Base-by-base conservation (phyloP, 2,888 invertebrate species). In the Andrena fulva region DNA sequence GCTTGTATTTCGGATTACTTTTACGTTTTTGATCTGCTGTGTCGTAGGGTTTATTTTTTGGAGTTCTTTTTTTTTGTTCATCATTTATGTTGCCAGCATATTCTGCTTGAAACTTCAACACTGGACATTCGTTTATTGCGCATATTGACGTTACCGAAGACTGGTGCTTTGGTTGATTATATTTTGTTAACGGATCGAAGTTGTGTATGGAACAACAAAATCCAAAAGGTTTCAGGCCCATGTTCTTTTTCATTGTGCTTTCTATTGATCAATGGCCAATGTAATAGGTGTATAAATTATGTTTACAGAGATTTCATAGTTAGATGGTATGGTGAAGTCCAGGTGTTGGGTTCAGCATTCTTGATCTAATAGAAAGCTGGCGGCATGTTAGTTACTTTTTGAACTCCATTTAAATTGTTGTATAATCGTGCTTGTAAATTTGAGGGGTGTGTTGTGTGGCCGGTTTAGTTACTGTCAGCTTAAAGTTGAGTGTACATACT, bases 161-260 rank as follows among this genome's bases (percentile, higher is more conserved):
- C 50, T 79, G 82, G 68, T 7, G 82, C 78, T 2, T 54, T 80
- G 80, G 68, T 86, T 42, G 56, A 35, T 54, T 68, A 48, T 91
- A 89, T 54, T 75, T 71, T 6, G 71, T 70, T 56, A 83, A 31
- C 31, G 85, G 72, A 59, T 90, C 86, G 20, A 72, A 73, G 5
- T 82, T 66, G 35, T 84, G 75, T 5, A 60, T 10, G 4, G 87
- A 84, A 77, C 90, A 91, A 29, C 89, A 90, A 60, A 90, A 87
- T 5, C 64, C 77, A 24, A 77, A 84, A 0, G 90, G 87, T 33
- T 89, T 90, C 5, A 72, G 3, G 7, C 7, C 48, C 2, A 7
- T 24, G 1, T 67, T 10, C 42, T 2, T 54, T 31, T 8, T 52
- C 60, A 1, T 27, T n/a, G 6, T 62, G 52, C 54, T 59, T 72